A percentile compares a stretch with the other conserved stretches of the same genome.
Conservation (phyloP, 2,888 invertebrate genomes). For the Miltochrista miniata region DNA sequence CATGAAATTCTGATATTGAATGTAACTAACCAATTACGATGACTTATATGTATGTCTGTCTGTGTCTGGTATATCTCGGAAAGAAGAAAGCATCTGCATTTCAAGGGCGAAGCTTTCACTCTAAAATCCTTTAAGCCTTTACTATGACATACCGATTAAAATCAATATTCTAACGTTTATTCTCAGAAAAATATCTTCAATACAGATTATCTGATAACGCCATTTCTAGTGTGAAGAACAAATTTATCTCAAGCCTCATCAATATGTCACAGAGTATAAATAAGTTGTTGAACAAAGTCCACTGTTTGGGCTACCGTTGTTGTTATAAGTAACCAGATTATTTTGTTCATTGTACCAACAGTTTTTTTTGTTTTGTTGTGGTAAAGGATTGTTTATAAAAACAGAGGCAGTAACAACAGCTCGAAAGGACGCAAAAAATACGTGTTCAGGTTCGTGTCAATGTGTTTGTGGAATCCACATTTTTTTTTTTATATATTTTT, state of each 20-base stretch:
- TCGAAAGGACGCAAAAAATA: background rate
- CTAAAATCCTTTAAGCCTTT: too few species aligned
- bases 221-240: conserved; percentile 46
- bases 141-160: conserved; percentile 7
- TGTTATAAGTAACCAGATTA: conserved; percentile 61
- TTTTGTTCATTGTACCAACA: conserved; percentile 61
- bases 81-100: too few species aligned
- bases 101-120: too few species aligned
- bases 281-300: conserved; percentile 46
- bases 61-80: too few species aligned
- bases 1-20: too few species aligned
- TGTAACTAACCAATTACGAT: too few species aligned
- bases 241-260: conserved; percentile 60
- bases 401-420: conserved; percentile 19
- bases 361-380: conserved; percentile 50
- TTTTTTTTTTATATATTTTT: background rate
- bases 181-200: conserved; percentile 36
- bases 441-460: background rate
- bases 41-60: too few species aligned
- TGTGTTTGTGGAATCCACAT: too few species aligned
- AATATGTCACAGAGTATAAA: conserved; percentile 53
- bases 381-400: conserved; percentile 57
- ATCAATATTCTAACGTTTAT: conserved; percentile 42
- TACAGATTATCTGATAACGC: conserved; percentile 68
- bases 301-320: conserved; percentile 64